Percentiles rank a stretch among this genome's conserved stretches.
Evolutionary conservation across 2,113 vertebrate species (phyloP).

Genomic region (Parus major): DNA sequence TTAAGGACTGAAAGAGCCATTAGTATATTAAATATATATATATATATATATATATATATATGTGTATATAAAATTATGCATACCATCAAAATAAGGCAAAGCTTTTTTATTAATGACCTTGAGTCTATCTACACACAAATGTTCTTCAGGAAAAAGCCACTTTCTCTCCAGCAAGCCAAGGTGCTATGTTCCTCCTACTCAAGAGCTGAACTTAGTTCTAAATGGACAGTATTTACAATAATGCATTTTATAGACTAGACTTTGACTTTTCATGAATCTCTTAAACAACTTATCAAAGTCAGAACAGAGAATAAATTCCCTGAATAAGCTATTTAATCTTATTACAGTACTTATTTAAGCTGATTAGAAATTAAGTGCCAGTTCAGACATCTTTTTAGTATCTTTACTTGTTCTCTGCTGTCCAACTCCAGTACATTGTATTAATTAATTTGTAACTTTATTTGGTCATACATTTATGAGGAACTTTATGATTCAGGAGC

Average conservation of each 20-base stretch:
- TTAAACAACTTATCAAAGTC: neutral
- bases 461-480: neutral
- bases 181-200: neutral
- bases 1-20: neutral
- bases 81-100: neutral
- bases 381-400: neutral
- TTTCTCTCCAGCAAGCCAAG: neutral
- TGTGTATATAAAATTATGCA: neutral
- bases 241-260: neutral
- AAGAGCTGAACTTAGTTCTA: neutral
- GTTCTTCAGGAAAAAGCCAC: neutral
- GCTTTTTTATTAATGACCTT: neutral
- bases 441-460: neutral
- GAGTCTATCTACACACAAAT: neutral
- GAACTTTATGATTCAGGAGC: neutral
- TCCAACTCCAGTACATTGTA: neutral
- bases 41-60: neutral
- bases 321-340: neutral
- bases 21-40: neutral
- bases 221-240: neutral
- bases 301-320: neutral
- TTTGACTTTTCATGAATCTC: neutral
- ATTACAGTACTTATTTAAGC: neutral
- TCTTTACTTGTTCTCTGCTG: neutral
- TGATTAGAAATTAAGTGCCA: neutral